phyloP scores from a whole-genome alignment of 1,140 invertebrate genomes.

The Drosophila repleta region DNA sequence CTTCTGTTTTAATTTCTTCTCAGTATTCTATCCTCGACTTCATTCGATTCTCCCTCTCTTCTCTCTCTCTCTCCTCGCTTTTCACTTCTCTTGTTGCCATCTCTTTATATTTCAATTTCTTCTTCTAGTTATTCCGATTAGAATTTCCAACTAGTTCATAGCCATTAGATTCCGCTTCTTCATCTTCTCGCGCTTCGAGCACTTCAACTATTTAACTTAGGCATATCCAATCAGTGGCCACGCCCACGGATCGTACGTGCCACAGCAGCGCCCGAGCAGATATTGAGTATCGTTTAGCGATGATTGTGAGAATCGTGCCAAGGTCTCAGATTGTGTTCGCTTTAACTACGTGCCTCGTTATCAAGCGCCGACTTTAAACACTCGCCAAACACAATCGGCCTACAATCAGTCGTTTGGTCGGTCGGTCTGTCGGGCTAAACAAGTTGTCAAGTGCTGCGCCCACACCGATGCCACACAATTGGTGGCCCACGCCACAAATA shows the following conservation, averaged over 20 bases:
- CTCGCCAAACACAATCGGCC: conserved; percentile 34
- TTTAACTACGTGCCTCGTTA: conserved; percentile 73
- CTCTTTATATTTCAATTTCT: too few species aligned
- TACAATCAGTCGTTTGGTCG: conserved; percentile 55
- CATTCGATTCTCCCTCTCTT: too few species aligned
- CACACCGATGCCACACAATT: conserved; percentile 26
- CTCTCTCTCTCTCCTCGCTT: too few species aligned
- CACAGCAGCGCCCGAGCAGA: conserved; percentile 16
- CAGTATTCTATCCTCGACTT: too few species aligned
- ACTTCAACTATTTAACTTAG: conserved; percentile 5
- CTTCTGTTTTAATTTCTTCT: too few species aligned
- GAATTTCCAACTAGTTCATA: not conserved
- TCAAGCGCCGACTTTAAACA: conserved; percentile 35
- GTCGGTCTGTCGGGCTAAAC: conserved; percentile 28
- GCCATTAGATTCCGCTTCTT: too few species aligned
- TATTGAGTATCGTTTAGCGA: not conserved
- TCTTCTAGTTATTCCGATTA: too few species aligned
- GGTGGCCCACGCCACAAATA: conserved; percentile 28
- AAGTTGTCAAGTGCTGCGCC: conserved; percentile 34
- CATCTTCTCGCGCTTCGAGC: not conserved
- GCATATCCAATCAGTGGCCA: conserved; percentile 16
- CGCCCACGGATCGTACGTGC: conserved; percentile 42
- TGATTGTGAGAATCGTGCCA: conserved; percentile 72
- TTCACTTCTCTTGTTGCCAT: too few species aligned
- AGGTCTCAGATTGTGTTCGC: conserved; percentile 74